phyloP scores from a whole-genome alignment of 2,113 vertebrate genomes.

The Oncorhynchus kisutch region DNA sequence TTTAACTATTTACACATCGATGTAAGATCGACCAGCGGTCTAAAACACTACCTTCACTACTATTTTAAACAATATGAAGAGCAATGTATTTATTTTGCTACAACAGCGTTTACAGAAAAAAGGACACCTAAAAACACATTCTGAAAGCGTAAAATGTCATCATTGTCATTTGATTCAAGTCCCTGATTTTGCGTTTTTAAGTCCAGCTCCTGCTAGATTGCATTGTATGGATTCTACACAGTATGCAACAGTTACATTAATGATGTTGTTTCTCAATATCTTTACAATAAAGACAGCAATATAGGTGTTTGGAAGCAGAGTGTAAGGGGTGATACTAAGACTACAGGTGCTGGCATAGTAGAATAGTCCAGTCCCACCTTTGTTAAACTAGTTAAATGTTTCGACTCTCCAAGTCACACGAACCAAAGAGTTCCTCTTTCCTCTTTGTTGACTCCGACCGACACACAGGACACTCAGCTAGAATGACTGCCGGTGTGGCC shows the following conservation, averaged over 20 bases:
- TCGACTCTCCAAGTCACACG: constrained; percentile 19
- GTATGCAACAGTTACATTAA: constrained; percentile 59
- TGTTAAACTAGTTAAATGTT: constrained; percentile 65
- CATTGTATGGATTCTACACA: constrained; percentile 78
- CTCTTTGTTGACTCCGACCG: constrained; percentile 44
- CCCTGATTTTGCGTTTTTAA: constrained; percentile 75
- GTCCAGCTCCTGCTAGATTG: constrained; percentile 76
- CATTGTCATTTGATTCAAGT: constrained; percentile 76
- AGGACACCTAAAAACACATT: constrained; percentile 71
- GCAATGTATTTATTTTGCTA: constrained; percentile 75
- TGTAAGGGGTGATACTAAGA: constrained; percentile 71
- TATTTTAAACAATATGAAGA: constrained; percentile 75
- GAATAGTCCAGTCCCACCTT: constrained; percentile 67
- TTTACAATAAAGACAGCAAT: constrained; percentile 75
- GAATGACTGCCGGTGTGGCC: constrained; percentile 49
- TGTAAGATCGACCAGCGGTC: constrained; percentile 84
- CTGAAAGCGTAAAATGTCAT: constrained; percentile 74
- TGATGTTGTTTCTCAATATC: constrained; percentile 66
- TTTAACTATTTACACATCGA: constrained; percentile 74
- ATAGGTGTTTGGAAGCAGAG: constrained; percentile 74
- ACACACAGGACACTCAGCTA: constrained; percentile 60
- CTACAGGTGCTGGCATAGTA: constrained; percentile 67
- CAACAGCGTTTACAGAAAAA: constrained; percentile 67
- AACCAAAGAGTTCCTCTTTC: constrained; percentile 51
- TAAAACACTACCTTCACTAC: constrained; percentile 73